These are phyloP conservation scores for Machaerirhynchus nigripectus DNA, from an alignment of 2,113 vertebrate species.

Conservation along the genomic window DNA sequence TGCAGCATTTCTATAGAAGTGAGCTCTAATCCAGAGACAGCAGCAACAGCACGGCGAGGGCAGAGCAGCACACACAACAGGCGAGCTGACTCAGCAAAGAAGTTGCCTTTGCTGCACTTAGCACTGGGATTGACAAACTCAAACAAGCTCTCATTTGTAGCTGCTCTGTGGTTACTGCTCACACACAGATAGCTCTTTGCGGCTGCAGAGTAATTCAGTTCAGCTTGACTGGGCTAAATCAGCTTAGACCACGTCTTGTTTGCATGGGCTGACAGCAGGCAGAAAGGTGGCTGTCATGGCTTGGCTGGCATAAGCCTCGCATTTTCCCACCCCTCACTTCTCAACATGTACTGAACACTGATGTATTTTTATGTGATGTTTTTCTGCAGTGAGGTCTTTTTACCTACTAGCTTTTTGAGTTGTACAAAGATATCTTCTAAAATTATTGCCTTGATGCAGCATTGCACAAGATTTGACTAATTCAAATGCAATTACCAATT, in stretches of 20 bases:
- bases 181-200: not conserved
- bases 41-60: not conserved
- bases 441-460: not conserved
- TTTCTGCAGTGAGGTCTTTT: not conserved
- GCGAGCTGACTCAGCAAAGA: not conserved
- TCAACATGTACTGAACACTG: not conserved
- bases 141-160: not conserved
- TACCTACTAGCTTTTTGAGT: not conserved
- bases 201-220: not conserved
- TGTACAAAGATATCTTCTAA: not conserved
- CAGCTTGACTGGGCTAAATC: not conserved
- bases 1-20: fast-evolving
- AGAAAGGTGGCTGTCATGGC: not conserved
- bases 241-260: not conserved
- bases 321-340: not conserved
- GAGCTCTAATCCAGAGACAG: not conserved
- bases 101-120: not conserved
- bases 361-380: not conserved
- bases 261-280: not conserved
- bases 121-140: not conserved
- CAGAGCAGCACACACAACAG: fast-evolving
- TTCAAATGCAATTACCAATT: not conserved
- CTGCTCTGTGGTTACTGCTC: not conserved
- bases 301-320: not conserved
- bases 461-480: not conserved